Conservation (phyloP, 2,888 invertebrate genomes). For the Lamproptera curius region DNA sequence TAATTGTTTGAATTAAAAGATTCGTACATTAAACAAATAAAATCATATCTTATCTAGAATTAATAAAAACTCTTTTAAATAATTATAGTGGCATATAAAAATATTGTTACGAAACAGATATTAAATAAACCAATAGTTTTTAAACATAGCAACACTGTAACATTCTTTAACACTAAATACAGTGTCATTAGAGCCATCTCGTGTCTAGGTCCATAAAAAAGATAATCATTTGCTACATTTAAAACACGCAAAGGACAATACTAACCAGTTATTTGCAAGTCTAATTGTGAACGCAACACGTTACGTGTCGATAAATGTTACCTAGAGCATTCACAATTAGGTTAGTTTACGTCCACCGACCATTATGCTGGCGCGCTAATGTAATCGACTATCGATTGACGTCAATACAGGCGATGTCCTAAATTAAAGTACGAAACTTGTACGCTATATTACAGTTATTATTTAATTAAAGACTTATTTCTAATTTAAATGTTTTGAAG, state of each 20-base stretch:
- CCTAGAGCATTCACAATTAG: constrained; percentile 20
- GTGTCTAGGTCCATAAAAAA: background rate
- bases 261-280: constrained; percentile 13
- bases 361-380: constrained; percentile 27
- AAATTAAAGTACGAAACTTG: constrained; percentile 1
- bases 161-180: no score
- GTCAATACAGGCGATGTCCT: constrained; percentile 22
- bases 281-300: constrained; percentile 9
- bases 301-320: constrained; percentile 20
- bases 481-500: no score
- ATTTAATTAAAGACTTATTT: no score
- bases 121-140: no score
- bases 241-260: constrained; percentile 3
- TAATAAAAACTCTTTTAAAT: no score
- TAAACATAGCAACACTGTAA: no score
- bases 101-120: no score
- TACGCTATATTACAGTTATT: no score
- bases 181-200: background rate
- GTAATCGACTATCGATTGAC: constrained; percentile 29
- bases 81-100: no score
- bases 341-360: constrained; percentile 29
- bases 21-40: no score
- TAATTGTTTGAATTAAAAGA: no score
- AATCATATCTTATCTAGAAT: no score
- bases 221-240: constrained; percentile 2